Evolutionary conservation across 2,888 invertebrate species (phyloP), one percentile per base, ranked within the genome.

Genomic region (Protophormia terraenovae): DNA sequence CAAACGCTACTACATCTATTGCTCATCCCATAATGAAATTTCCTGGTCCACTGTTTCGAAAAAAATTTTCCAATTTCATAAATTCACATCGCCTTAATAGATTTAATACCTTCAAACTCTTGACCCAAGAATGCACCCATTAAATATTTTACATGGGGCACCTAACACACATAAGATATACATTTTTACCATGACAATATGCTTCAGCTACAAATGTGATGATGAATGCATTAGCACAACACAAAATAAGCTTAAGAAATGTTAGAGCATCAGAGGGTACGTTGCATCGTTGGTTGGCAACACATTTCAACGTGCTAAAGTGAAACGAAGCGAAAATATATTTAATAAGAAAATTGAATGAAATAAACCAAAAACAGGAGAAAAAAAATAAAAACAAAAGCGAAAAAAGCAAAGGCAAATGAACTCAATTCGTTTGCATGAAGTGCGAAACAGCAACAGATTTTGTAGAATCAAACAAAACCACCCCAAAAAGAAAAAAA

Each of bases 251-350:
- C 45, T 60, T 58, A 41, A 47, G 35, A 32, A 47, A 69, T 14
- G 60, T 62, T 8, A 38, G 53, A n/a, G n/a, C n/a, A n/a, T n/a
- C 29, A 7, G 14, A 19, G 12, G 27, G 22, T n/a, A 12, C 14
- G 12, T 6, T 38, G 32, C 38, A n/a, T 27, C 14, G 19, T 22
- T 62, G 27, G 47, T 35, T 19, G 47, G 60, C 58, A 27, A 45
- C 38, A 69, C 55, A 35, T 3, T n/a, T 55, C 19, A 35, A 12
- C 16, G 58, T 62, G 35, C 62, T 62, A 29, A 69, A 67, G 35
- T 72, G 60, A 72, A 84, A 77, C 72, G 60, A 84, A 77, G 77
- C 66, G 60, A 62, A 77, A 67, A 67, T 69, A 45, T 16, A 19
- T 73, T 67, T 78, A 67, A 76, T 78, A 73, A 55, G 35, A 29